Conservation (phyloP, 1,140 invertebrate species). For the Thalassaphorura encarpata region DNA sequence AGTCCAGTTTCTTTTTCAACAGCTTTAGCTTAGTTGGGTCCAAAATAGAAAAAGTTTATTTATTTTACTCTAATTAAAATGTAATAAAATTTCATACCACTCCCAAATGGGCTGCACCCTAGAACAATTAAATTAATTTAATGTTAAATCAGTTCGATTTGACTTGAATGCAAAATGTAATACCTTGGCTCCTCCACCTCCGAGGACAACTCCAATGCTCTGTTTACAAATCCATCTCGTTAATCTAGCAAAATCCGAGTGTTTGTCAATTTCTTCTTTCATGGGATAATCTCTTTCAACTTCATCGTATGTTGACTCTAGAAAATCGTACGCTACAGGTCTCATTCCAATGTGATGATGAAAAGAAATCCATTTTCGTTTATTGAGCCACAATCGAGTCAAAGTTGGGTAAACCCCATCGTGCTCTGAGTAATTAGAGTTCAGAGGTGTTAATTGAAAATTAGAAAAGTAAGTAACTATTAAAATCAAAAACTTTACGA, state of each 20-base stretch:
- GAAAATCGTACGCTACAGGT: not conserved
- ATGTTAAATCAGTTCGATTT: not conserved
- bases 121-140: not conserved
- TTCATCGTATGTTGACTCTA: not conserved
- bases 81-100: too few species aligned
- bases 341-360: conserved; percentile 19
- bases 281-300: not conserved
- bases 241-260: conserved; percentile 14
- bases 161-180: too few species aligned
- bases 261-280: not conserved
- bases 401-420: not conserved
- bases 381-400: conserved; percentile 8
- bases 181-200: conserved; percentile 23
- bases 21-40: too few species aligned
- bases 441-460: too few species aligned
- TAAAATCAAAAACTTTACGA: too few species aligned
- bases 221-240: conserved; percentile 12
- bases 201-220: conserved; percentile 12
- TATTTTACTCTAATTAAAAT: too few species aligned
- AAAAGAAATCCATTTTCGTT: conserved; percentile 6
- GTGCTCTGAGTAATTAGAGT: too few species aligned
- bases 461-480: too few species aligned
- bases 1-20: not conserved
- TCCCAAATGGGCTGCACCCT: not conserved
- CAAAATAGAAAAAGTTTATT: too few species aligned